phyloP scores from a whole-genome alignment of 2,797 vertebrate genomes.

The Melanotaenia maccullochi region DNA sequence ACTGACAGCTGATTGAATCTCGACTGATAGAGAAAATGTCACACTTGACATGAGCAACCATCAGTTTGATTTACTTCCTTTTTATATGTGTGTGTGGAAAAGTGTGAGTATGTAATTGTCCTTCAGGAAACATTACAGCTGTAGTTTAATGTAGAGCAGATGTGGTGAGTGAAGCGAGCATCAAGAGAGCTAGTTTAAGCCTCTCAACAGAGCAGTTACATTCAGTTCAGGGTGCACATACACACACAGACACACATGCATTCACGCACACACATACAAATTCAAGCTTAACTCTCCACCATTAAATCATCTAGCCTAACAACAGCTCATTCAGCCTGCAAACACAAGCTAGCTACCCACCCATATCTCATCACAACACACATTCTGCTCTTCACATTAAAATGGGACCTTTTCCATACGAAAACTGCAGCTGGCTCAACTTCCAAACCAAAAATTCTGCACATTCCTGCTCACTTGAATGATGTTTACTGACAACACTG shows the following conservation, averaged over 20 bases:
- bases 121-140: slow-evolving; percentile 85
- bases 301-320: slow-evolving; percentile 37
- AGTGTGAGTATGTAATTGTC: slow-evolving; percentile 67
- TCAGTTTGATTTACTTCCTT: slow-evolving; percentile 83
- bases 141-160: slow-evolving; percentile 87
- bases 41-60: slow-evolving; percentile 82
- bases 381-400: slow-evolving; percentile 17
- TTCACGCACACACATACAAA: too few relatives aligned
- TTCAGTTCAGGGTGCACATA: slow-evolving; percentile 9
- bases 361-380: slow-evolving; percentile 30
- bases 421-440: slow-evolving; percentile 22
- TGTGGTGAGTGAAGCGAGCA: slow-evolving; percentile 68
- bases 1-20: slow-evolving; percentile 73
- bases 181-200: slow-evolving; percentile 32
- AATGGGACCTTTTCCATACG: slow-evolving; percentile 34
- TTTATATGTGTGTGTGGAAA: slow-evolving; percentile 27
- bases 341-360: slow-evolving; percentile 36
- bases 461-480: slow-evolving; percentile 25
- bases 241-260: slow-evolving; percentile 18
- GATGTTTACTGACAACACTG: slow-evolving; percentile 39
- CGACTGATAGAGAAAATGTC: slow-evolving; percentile 78
- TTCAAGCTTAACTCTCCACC: slow-evolving; percentile 10
- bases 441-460: slow-evolving; percentile 3
- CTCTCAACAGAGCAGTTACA: slow-evolving; percentile 58
- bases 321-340: slow-evolving; percentile 30